These are phyloP conservation scores for Drosophila sproati DNA, from an alignment of 1,140 invertebrate species.

Conservation along the genomic window DNA sequence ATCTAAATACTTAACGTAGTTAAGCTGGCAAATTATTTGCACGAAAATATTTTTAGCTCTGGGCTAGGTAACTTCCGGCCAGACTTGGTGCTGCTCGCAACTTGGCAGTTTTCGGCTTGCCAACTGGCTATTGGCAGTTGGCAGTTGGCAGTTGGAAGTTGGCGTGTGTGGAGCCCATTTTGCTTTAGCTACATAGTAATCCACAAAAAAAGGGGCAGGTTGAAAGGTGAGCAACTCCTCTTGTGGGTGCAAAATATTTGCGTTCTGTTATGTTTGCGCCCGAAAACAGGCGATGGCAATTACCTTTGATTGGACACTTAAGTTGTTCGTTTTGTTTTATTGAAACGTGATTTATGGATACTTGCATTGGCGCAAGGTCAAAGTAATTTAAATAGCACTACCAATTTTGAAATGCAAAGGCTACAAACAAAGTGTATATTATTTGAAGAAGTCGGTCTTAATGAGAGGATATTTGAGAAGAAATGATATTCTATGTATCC, in stretches of 20 bases:
- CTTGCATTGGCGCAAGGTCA: slow-evolving; percentile 55
- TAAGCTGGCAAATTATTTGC: slow-evolving; percentile 81
- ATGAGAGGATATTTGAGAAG: neutral
- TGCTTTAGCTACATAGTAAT: slow-evolving; percentile 28
- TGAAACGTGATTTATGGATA: slow-evolving; percentile 63
- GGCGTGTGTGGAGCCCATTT: slow-evolving; percentile 80
- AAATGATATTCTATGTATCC: neutral
- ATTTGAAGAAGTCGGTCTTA: neutral
- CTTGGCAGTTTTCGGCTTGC: slow-evolving; percentile 14
- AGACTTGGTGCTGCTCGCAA: slow-evolving; percentile 17
- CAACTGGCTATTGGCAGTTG: neutral
- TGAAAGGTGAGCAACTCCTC: slow-evolving; percentile 21
- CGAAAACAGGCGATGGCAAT: slow-evolving; percentile 49
- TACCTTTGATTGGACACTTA: slow-evolving; percentile 81
- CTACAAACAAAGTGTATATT: neutral
- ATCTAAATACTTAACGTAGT: slow-evolving; percentile 69
- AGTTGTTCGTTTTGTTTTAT: slow-evolving; percentile 61
- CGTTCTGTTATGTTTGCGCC: slow-evolving; percentile 35
- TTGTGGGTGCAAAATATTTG: slow-evolving; percentile 24
- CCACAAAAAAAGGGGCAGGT: slow-evolving; percentile 2
- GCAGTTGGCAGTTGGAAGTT: slow-evolving; percentile 63
- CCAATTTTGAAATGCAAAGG: neutral
- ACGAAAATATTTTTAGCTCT: slow-evolving; percentile 76
- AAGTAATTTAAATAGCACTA: slow-evolving; percentile 6
- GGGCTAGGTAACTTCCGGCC: slow-evolving; percentile 64